phyloP scores from a whole-genome alignment of 2,888 invertebrate genomes.

The Yponomeuta cagnagella region DNA sequence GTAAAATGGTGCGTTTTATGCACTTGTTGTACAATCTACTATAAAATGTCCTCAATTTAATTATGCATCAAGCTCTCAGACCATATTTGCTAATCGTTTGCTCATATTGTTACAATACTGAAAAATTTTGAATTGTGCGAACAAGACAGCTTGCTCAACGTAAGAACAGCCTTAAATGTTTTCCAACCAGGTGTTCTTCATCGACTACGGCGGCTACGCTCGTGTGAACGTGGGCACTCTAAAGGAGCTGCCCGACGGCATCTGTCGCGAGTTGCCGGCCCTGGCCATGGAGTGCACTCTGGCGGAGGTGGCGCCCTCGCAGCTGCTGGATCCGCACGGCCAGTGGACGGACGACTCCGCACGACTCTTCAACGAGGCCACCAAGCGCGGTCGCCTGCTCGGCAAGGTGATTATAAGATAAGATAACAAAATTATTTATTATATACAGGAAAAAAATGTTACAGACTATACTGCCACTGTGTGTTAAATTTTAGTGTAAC shows the following conservation, averaged over 20 bases:
- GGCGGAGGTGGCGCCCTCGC: slow-evolving; percentile 81
- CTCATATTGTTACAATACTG: too few species aligned
- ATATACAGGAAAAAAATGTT: too few species aligned
- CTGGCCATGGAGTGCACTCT: slow-evolving; percentile 83
- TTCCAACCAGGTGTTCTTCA: slow-evolving; percentile 77
- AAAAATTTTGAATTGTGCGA: too few species aligned
- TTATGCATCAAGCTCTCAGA: too few species aligned
- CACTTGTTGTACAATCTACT: too few species aligned
- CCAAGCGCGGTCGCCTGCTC: slow-evolving; percentile 44
- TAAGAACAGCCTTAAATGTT: too few species aligned
- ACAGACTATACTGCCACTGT: neutral
- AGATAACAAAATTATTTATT: too few species aligned
- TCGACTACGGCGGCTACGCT: slow-evolving; percentile 84
- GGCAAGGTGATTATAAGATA: slow-evolving; percentile 51
- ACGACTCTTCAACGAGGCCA: slow-evolving; percentile 54
- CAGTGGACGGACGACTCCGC: slow-evolving; percentile 78
- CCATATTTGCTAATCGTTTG: too few species aligned
- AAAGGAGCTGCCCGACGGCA: slow-evolving; percentile 46
- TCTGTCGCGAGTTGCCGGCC: slow-evolving; percentile 59
- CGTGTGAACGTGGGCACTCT: slow-evolving; percentile 61
- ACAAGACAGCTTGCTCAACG: too few species aligned
- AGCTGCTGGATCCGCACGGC: slow-evolving; percentile 73
- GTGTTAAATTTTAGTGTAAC: too few species aligned
- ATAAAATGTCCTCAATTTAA: too few species aligned
- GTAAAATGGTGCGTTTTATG: too few species aligned